phyloP scores from a whole-genome alignment of 2,888 invertebrate genomes.

The Sarcophaga variegata region DNA sequence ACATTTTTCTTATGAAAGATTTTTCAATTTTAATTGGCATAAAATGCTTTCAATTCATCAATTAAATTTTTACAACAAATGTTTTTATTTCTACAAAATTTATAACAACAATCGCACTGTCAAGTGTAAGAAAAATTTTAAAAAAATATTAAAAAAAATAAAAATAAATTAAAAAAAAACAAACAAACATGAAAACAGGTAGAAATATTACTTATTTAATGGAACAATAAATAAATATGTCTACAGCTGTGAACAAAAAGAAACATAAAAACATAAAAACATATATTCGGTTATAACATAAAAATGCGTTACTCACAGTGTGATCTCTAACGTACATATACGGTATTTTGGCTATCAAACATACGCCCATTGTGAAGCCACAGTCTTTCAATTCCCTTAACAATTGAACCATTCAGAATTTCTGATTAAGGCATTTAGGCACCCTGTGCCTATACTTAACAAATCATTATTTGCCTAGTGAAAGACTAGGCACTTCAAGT shows the following conservation, averaged over 20 bases:
- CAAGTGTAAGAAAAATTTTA: background rate
- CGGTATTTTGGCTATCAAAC: no score
- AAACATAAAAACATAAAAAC: background rate
- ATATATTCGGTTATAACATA: no score
- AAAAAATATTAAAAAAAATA: background rate
- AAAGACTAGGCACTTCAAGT: no score
- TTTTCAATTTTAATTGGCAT: constrained; percentile 32
- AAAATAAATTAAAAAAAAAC: background rate
- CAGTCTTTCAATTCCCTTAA: no score
- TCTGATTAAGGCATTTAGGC: no score
- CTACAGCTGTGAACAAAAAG: constrained; percentile 2
- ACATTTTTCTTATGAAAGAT: background rate
- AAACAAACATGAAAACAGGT: background rate
- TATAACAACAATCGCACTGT: background rate
- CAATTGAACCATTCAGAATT: no score
- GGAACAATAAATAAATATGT: background rate
- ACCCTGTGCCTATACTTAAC: no score
- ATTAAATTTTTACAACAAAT: background rate
- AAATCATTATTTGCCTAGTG: no score
- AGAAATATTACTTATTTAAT: constrained; percentile 24
- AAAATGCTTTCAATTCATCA: constrained; percentile 27
- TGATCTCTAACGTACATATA: no score
- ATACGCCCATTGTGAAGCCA: no score
- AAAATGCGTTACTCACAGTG: no score
- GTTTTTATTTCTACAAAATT: background rate